These are phyloP conservation scores for Podotricha telesiphe DNA, from an alignment of 2,888 invertebrate genomes.

Conservation along the genomic window DNA sequence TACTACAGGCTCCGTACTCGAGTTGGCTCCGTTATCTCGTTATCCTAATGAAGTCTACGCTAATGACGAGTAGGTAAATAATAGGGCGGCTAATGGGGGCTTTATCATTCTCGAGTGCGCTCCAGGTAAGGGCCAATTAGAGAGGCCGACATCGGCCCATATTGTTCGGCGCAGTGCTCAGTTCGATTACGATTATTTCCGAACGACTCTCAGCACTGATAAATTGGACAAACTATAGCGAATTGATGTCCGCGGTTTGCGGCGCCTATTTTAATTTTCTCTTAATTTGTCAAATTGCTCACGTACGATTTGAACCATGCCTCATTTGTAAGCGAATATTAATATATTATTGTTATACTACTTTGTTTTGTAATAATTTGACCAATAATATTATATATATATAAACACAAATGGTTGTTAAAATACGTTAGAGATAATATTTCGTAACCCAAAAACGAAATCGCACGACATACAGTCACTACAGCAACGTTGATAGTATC, in stretches of 20 bases:
- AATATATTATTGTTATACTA: slow-evolving; percentile 31
- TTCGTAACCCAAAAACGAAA: slow-evolving; percentile 19
- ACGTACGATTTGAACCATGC: slow-evolving; percentile 45
- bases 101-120: slow-evolving; percentile 84
- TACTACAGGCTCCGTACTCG: slow-evolving; percentile 62
- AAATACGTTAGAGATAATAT: slow-evolving; percentile 14
- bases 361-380: slow-evolving; percentile 19
- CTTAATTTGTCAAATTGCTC: slow-evolving; percentile 65
- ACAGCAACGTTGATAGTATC: slow-evolving; percentile 50
- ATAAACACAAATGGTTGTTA: slow-evolving; percentile 13
- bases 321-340: slow-evolving; percentile 44
- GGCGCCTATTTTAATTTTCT: slow-evolving; percentile 71
- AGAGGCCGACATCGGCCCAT: slow-evolving; percentile 81
- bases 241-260: slow-evolving; percentile 77
- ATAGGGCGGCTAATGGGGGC: slow-evolving; percentile 84
- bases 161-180: slow-evolving; percentile 80
- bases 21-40: slow-evolving; percentile 81
- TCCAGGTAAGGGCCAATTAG: slow-evolving; percentile 84
- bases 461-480: slow-evolving; percentile 12
- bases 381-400: too few species aligned
- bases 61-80: slow-evolving; percentile 85
- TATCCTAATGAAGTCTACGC: slow-evolving; percentile 84
- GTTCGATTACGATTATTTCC: slow-evolving; percentile 82
- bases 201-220: slow-evolving; percentile 79
- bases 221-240: slow-evolving; percentile 82